A percentile compares a stretch with the other conserved stretches of the same genome.
Conservation (phyloP, 2,888 invertebrate genomes). For the Malachius bipustulatus region DNA sequence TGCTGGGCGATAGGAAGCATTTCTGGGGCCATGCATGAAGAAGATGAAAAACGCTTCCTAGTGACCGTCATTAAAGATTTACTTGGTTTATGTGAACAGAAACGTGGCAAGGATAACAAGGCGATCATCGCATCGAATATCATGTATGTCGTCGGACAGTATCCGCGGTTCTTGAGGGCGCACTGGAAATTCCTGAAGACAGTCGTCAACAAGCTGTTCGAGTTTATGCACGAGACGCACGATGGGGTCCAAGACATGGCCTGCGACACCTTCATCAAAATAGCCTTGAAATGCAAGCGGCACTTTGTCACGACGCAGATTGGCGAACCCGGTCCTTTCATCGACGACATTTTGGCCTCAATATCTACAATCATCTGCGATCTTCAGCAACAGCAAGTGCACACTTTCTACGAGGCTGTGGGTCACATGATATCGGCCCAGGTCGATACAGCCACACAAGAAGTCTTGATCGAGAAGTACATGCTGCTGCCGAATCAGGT, state of each 20-base stretch:
- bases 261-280: slow-evolving; percentile 99
- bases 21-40: slow-evolving; percentile 92
- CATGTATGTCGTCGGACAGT: slow-evolving; percentile 99
- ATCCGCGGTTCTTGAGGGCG: slow-evolving; percentile 94
- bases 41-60: slow-evolving; percentile 97
- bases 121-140: slow-evolving; percentile 99
- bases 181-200: slow-evolving; percentile 99
- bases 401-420: slow-evolving; percentile 99
- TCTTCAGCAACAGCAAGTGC: slow-evolving; percentile 95
- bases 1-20: slow-evolving; percentile 98
- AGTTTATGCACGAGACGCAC: slow-evolving; percentile 99
- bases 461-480: slow-evolving; percentile 90
- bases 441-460: slow-evolving; percentile 80
- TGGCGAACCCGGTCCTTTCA: slow-evolving; percentile 94
- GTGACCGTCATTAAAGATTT: slow-evolving; percentile 98
- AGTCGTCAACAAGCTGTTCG: slow-evolving; percentile 98
- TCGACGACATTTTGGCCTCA: slow-evolving; percentile 93
- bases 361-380: slow-evolving; percentile 98
- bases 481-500: slow-evolving; percentile 96
- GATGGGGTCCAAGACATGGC: slow-evolving; percentile 99
- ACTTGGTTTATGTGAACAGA: slow-evolving; percentile 94
- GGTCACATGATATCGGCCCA: slow-evolving; percentile 98
- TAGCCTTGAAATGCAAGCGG: slow-evolving; percentile 92
- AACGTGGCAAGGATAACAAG: slow-evolving; percentile 98
- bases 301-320: slow-evolving; percentile 96